Conservation (phyloP, 2,113 vertebrate genomes). For the Zootoca vivipara region DNA sequence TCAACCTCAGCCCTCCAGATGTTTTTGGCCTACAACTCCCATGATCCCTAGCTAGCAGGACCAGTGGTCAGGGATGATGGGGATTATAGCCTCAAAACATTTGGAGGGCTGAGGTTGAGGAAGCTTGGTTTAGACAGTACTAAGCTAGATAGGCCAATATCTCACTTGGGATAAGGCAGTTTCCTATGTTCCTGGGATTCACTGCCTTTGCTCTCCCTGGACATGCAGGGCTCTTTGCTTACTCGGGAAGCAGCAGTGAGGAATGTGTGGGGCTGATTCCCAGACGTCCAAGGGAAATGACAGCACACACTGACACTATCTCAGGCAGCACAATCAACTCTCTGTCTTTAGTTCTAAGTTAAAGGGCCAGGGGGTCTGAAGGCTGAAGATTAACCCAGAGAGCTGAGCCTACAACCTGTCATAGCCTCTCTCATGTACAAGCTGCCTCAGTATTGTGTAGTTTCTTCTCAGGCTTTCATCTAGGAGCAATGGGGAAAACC, state of each 20-base stretch:
- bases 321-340: background rate
- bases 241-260: background rate
- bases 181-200: no score
- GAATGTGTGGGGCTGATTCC: background rate
- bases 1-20: no score
- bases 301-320: background rate
- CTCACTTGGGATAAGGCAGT: no score
- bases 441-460: background rate
- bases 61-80: no score
- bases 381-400: background rate
- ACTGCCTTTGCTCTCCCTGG: background rate
- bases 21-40: no score
- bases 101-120: no score
- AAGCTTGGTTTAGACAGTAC: no score
- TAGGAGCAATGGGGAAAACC: background rate
- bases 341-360: background rate
- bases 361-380: background rate
- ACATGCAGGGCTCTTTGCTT: background rate
- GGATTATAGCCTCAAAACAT: no score
- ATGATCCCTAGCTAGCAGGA: no score
- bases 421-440: background rate
- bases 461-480: background rate
- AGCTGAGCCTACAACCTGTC: background rate
- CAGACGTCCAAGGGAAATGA: background rate
- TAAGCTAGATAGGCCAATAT: no score